Conservation (phyloP, 1,140 invertebrate genomes). For the Patella vulgata region DNA sequence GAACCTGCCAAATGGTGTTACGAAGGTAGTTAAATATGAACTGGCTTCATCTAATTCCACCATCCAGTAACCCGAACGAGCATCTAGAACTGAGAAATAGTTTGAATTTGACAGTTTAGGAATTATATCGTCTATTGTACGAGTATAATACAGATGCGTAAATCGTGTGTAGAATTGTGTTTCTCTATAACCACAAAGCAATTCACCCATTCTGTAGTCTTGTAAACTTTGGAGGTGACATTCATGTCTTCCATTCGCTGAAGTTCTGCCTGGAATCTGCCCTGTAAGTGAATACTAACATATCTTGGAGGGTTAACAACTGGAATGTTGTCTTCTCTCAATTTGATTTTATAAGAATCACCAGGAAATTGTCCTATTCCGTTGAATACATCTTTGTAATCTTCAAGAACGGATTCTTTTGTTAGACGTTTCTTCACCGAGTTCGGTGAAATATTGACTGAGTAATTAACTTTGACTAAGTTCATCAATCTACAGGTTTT, state of each 20-base stretch:
- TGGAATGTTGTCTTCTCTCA: constrained; percentile 16
- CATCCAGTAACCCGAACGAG: constrained; percentile 50
- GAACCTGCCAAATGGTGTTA: constrained; percentile 58
- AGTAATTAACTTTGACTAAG: constrained; percentile 11
- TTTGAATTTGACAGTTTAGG: constrained; percentile 17
- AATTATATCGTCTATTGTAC: constrained; percentile 32
- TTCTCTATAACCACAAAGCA: constrained; percentile 34
- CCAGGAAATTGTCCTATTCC: constrained; percentile 26
- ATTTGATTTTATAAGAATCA: constrained; percentile 23
- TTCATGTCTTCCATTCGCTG: constrained; percentile 21
- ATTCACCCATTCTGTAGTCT: constrained; percentile 42
- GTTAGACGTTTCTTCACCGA: background rate
- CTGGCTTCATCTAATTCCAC: constrained; percentile 61
- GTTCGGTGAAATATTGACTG: background rate
- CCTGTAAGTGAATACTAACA: constrained; percentile 21
- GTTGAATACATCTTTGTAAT: constrained; percentile 27
- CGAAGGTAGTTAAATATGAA: constrained; percentile 45
- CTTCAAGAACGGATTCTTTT: constrained; percentile 16
- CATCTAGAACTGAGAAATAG: constrained; percentile 32
- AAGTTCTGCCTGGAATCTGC: constrained; percentile 35
- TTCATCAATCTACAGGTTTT: constrained; percentile 7
- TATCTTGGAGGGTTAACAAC: constrained; percentile 24
- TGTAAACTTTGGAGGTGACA: constrained; percentile 32
- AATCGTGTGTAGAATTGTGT: constrained; percentile 31
- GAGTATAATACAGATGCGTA: constrained; percentile 65